These are phyloP conservation scores for Sitta carolinensis DNA, from an alignment of 2,797 vertebrate genomes.

Conservation along the genomic window DNA sequence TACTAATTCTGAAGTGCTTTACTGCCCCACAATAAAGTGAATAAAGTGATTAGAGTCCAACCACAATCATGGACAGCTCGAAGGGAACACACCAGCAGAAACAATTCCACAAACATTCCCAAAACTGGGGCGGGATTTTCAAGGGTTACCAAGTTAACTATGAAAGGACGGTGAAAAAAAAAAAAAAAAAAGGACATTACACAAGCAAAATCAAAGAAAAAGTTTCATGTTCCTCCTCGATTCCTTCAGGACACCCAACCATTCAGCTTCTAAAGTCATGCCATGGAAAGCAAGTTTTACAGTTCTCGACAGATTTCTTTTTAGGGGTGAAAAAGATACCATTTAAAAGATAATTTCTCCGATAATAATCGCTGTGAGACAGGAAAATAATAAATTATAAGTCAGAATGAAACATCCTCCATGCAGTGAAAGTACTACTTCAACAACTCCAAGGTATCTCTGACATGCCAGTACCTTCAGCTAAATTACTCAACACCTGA, in stretches of 20 bases:
- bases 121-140: neutral
- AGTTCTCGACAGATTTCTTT: neutral
- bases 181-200: no score
- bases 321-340: accelerated
- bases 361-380: accelerated
- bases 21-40: neutral
- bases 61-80: neutral
- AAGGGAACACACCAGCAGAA: neutral
- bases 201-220: neutral
- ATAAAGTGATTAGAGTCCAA: neutral
- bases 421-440: neutral
- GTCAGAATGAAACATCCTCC: neutral
- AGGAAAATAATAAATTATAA: neutral
- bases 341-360: accelerated
- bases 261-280: neutral
- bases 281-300: neutral
- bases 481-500: neutral
- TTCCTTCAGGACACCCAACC: neutral
- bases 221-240: neutral
- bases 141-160: neutral
- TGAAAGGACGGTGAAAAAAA: neutral
- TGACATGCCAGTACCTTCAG: neutral
- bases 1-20: neutral
- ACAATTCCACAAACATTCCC: neutral
- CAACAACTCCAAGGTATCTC: neutral